Conservation (phyloP, 2,888 invertebrate species). For the Camponotus fellah region DNA sequence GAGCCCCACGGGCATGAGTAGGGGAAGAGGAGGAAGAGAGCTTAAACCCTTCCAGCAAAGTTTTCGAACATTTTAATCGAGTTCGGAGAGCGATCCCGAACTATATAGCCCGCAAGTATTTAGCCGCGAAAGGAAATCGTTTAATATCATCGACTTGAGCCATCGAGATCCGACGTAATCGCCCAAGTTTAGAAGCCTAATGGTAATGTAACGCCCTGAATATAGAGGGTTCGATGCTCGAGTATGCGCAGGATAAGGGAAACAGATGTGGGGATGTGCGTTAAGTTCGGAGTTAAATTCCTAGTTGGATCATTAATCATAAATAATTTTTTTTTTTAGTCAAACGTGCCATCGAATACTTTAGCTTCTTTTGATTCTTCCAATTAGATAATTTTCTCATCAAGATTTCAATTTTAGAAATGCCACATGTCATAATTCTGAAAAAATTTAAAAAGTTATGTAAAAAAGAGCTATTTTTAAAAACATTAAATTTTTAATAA, state of each 20-base stretch:
- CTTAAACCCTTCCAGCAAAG: slow-evolving; percentile 40
- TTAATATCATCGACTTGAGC: slow-evolving; percentile 48
- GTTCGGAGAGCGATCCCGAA: slow-evolving; percentile 28
- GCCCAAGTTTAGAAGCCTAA: slow-evolving; percentile 30
- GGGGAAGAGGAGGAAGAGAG: background rate
- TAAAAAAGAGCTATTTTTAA: background rate
- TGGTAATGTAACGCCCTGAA: slow-evolving; percentile 1
- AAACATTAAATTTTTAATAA: background rate
- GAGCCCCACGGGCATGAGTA: slow-evolving; percentile 11
- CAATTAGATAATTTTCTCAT: background rate
- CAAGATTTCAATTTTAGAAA: background rate
- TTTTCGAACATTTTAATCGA: slow-evolving; percentile 56
- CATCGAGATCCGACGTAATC: slow-evolving; percentile 24
- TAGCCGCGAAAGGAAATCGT: slow-evolving; percentile 48
- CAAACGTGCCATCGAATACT: background rate
- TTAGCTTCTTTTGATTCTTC: background rate
- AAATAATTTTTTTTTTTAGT: background rate
- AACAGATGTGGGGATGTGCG: background rate
- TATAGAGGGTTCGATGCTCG: slow-evolving; percentile 19
- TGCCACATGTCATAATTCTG: background rate
- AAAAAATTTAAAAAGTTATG: background rate
- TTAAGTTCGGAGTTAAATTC: background rate
- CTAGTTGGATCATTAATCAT: background rate
- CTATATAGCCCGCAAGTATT: slow-evolving; percentile 40
- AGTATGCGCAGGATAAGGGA: slow-evolving; percentile 19